Evolutionary conservation across 2,797 vertebrate genomes (phyloP).

Genomic region (Toxotes lorentzi): DNA sequence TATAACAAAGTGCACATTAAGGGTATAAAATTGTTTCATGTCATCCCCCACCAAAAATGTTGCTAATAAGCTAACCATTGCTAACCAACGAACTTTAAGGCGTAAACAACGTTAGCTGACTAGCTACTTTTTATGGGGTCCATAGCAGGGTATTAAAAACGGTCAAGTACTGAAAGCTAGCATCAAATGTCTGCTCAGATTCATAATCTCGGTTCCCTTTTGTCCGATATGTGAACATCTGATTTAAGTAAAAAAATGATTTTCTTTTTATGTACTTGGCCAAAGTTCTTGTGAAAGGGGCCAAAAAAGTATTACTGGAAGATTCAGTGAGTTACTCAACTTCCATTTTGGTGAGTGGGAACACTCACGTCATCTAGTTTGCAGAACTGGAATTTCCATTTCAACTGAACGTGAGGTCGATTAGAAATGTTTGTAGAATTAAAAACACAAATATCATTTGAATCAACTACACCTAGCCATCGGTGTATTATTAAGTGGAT

Average conservation of each 20-base stretch:
- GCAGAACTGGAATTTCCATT: background rate
- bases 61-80: background rate
- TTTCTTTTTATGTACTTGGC: background rate
- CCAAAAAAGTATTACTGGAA: too few relatives aligned
- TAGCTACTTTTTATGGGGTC: background rate
- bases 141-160: background rate
- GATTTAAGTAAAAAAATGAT: background rate
- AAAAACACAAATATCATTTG: constrained; percentile 8
- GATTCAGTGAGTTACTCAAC: too few relatives aligned
- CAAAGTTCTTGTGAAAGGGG: background rate
- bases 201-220: background rate
- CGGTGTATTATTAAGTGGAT: background rate
- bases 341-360: background rate
- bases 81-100: background rate
- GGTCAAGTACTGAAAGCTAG: too few relatives aligned
- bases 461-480: background rate
- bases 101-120: background rate
- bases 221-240: background rate
- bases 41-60: background rate
- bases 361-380: background rate
- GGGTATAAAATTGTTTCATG: too few relatives aligned
- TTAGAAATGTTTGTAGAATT: constrained; percentile 33
- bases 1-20: too few relatives aligned
- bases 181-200: background rate
- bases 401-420: background rate